These are phyloP conservation scores for Genyomyrus donnyi DNA, from an alignment of 2,113 vertebrate genomes.

Conservation along the genomic window DNA sequence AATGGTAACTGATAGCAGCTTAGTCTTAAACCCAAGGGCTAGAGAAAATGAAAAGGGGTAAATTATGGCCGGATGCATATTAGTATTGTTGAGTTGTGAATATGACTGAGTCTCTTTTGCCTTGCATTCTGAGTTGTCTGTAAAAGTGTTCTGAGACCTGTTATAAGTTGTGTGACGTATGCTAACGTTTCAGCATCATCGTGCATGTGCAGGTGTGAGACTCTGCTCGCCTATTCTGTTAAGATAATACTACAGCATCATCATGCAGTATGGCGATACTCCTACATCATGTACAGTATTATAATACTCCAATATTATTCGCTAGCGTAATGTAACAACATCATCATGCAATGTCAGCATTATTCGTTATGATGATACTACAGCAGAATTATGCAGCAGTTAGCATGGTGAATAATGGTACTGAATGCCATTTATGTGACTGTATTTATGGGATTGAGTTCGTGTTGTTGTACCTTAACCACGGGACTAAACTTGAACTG, in stretches of 20 bases:
- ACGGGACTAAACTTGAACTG: neutral
- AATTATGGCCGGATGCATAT: neutral
- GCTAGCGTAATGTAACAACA: neutral
- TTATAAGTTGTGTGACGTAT: constrained; percentile 43
- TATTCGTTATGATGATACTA: neutral
- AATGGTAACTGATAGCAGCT: neutral
- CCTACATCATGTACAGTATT: neutral
- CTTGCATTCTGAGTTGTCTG: constrained; percentile 13
- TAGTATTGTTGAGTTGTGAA: neutral
- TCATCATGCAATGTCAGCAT: neutral
- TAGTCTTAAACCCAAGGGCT: neutral
- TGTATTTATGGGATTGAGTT: neutral
- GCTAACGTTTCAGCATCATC: constrained; percentile 39
- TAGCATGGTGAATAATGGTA: neutral
- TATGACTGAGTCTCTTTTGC: neutral
- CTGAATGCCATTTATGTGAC: neutral
- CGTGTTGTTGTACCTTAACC: neutral
- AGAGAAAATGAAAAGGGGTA: neutral
- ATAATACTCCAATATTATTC: neutral
- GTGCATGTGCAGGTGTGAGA: neutral
- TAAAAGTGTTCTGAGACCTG: constrained; percentile 52
- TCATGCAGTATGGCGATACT: neutral
- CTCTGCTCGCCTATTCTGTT: neutral
- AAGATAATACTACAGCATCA: neutral
- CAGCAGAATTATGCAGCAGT: neutral